phyloP scores from a whole-genome alignment of 92 coral and sea anemone genomes.

The Pocillopora meandrina region DNA sequence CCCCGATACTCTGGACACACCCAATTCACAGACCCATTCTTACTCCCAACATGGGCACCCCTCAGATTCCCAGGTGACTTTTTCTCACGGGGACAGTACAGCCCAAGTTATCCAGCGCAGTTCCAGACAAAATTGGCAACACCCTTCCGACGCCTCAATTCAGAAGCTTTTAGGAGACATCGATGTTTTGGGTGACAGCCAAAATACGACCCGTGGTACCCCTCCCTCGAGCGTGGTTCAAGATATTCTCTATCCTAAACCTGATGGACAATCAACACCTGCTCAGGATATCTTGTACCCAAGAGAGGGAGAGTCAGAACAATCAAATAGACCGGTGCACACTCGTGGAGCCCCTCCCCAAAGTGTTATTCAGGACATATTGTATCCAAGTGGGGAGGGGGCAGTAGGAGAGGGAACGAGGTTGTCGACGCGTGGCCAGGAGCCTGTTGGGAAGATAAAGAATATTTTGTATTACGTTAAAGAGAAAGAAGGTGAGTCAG shows the following conservation, averaged over 20 bases:
- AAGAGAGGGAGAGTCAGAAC: conserved; percentile 8
- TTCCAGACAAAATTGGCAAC: conserved; percentile 75
- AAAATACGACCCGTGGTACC: conserved; percentile 59
- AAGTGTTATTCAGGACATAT: conserved; percentile 70
- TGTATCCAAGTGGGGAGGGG: conserved; percentile 68
- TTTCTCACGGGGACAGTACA: not conserved
- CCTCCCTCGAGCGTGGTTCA: conserved; percentile 81
- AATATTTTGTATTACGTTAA: conserved; percentile 75
- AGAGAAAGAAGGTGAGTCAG: conserved; percentile 57
- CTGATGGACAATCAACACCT: conserved; percentile 15
- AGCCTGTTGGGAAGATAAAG: conserved; percentile 73
- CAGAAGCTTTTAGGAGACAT: conserved; percentile 71
- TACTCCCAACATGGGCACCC: conserved; percentile 64
- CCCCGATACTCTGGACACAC: conserved; percentile 17
- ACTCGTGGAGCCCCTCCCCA: conserved; percentile 84
- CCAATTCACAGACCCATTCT: conserved; percentile 15
- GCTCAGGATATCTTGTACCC: conserved; percentile 75
- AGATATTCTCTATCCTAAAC: conserved; percentile 64
- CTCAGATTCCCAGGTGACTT: conserved; percentile 58
- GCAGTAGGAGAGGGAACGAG: conserved; percentile 29
- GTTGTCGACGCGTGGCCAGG: conserved; percentile 80
- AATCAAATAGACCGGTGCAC: not conserved
- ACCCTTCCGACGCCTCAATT: conserved; percentile 76
- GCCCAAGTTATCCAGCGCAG: conserved; percentile 48
- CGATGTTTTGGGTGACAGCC: conserved; percentile 57